Evolutionary conservation across 2,888 invertebrate species (phyloP).

Genomic region (Ectemnius lituratus): DNA sequence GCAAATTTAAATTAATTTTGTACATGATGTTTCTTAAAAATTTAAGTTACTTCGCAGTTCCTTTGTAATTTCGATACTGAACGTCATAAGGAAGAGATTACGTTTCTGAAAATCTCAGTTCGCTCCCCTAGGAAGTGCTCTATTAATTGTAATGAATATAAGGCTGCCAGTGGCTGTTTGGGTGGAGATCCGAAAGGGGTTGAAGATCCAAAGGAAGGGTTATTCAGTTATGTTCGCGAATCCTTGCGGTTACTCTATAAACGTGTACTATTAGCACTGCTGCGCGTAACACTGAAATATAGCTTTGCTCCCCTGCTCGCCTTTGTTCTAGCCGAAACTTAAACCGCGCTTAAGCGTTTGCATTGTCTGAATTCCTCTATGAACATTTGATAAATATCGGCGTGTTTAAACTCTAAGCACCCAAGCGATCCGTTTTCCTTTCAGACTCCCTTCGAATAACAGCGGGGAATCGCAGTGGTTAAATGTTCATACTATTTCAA

Average conservation of each 20-base stretch:
- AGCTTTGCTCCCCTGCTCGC: neutral
- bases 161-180: slow-evolving; percentile 48
- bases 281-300: neutral
- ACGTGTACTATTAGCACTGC: slow-evolving; percentile 11
- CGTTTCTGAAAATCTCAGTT: slow-evolving; percentile 28
- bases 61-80: too few species aligned
- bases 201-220: slow-evolving; percentile 36
- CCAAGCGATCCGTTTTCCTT: too few species aligned
- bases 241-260: slow-evolving; percentile 19
- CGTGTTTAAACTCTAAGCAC: too few species aligned
- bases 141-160: slow-evolving; percentile 61
- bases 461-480: too few species aligned
- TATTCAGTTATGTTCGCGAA: slow-evolving; percentile 28
- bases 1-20: too few species aligned
- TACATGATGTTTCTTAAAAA: too few species aligned
- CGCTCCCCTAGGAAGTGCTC: slow-evolving; percentile 54
- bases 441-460: too few species aligned
- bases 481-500: too few species aligned
- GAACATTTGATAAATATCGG: too few species aligned
- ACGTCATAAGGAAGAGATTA: too few species aligned
- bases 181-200: slow-evolving; percentile 34
- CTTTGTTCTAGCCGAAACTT: neutral
- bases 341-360: neutral
- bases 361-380: neutral
- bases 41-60: too few species aligned